phyloP scores from a whole-genome alignment of 2,113 vertebrate species.

The Eretmodus cyanostictus region DNA sequence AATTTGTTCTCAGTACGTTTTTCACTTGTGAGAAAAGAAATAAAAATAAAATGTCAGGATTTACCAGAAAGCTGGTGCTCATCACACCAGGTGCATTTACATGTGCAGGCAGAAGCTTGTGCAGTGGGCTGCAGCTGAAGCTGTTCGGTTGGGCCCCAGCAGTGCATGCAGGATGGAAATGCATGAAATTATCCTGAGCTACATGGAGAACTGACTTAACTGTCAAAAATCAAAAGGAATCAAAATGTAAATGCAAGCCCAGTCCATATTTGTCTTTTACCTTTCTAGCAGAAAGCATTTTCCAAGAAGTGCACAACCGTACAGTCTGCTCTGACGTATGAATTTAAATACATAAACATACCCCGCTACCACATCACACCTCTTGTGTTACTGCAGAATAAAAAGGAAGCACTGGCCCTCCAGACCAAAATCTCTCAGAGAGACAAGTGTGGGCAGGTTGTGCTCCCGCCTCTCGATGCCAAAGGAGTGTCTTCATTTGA shows the following conservation, averaged over 20 bases:
- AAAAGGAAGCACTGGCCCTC: neutral
- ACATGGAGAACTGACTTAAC: constrained; percentile 1
- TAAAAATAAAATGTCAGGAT: neutral
- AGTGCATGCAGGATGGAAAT: neutral
- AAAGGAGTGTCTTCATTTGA: constrained; percentile 26
- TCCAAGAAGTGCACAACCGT: neutral
- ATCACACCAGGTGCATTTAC: neutral
- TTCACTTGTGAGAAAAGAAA: neutral
- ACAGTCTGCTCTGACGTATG: neutral
- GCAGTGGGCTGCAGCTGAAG: neutral
- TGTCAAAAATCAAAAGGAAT: constrained; percentile 38
- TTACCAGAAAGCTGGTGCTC: neutral
- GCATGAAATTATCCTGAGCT: constrained; percentile 37
- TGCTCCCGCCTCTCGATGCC: neutral
- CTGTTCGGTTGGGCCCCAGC: neutral
- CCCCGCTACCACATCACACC: accelerated
- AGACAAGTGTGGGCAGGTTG: neutral
- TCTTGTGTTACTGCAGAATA: neutral
- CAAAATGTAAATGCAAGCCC: constrained; percentile 33
- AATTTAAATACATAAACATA: neutral
- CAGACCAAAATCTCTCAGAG: neutral
- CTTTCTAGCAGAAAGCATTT: neutral
- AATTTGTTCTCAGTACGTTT: neutral
- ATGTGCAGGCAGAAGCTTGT: neutral
- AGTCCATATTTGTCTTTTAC: neutral